Percentiles rank a stretch among this genome's conserved stretches.
Evolutionary conservation across 2,113 vertebrate genomes (phyloP).

Genomic region (Nannobrachium achirus): DNA sequence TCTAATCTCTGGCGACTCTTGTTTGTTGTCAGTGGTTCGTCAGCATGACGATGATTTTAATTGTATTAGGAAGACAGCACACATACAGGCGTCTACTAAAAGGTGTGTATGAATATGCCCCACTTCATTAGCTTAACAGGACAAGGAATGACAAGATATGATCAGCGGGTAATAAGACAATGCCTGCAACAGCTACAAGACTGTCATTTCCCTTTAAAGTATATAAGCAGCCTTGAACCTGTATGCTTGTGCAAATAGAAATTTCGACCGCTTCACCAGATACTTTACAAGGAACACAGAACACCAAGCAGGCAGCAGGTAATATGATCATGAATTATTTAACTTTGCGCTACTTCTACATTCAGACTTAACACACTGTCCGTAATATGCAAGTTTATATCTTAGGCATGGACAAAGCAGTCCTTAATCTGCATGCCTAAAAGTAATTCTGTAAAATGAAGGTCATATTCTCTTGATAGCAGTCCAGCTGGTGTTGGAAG

Average conservation of each 20-base stretch:
- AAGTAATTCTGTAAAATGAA: conserved; percentile 32
- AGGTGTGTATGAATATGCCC: conserved; percentile 2
- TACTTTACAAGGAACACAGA: no score
- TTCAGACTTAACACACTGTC: no score
- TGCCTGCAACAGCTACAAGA: not conserved
- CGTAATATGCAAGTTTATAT: no score
- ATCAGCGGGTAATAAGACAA: not conserved
- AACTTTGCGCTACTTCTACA: no score
- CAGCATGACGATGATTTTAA: conserved; percentile 6
- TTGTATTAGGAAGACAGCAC: conserved; percentile 3
- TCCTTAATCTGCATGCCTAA: conserved; percentile 11
- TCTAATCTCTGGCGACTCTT: not conserved
- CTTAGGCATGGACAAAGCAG: not conserved
- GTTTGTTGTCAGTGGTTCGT: conserved; percentile 3
- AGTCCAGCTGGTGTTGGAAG: conserved; percentile 44
- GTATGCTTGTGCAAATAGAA: no score
- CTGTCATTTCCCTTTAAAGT: no score
- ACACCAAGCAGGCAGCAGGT: no score
- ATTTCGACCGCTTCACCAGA: not conserved
- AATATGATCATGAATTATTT: no score
- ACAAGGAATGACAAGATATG: no score
- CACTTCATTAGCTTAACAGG: not conserved
- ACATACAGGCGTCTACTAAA: conserved; percentile 14
- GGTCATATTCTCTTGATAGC: conserved; percentile 51
- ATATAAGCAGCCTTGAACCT: no score